A percentile compares a stretch with the other conserved stretches of the same genome.
Evolutionary conservation across 2,797 vertebrate species (phyloP).

Genomic region (Hylomyscus alleni): DNA sequence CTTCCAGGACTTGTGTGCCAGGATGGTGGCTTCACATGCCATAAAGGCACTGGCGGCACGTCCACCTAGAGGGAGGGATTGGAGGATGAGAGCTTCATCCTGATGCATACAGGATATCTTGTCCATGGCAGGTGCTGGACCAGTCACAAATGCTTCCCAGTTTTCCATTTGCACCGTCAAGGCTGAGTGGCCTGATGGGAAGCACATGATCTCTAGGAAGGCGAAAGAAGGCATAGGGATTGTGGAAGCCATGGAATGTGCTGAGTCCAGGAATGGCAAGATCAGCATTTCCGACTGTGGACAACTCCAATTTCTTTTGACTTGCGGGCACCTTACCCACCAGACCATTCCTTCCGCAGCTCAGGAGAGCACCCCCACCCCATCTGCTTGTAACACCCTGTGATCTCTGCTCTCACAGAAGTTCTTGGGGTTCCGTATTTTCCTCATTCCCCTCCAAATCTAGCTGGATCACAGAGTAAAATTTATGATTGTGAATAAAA

Average conservation of each 20-base stretch:
- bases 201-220: background rate
- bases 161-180: background rate
- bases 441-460: background rate
- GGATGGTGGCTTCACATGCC: background rate
- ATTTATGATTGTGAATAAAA: background rate
- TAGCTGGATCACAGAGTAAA: background rate
- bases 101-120: background rate
- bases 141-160: background rate
- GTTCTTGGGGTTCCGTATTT: background rate
- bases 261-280: background rate
- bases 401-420: background rate
- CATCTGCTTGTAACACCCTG: background rate
- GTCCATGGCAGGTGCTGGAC: background rate
- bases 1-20: background rate
- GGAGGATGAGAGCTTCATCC: background rate
- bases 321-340: background rate
- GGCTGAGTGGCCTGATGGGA: background rate
- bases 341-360: background rate
- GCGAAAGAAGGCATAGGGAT: background rate
- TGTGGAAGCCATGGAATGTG: background rate
- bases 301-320: background rate
- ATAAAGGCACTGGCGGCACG: background rate
- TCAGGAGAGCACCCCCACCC: background rate
- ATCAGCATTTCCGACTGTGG: background rate
- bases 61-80: rapidly evolving